These are phyloP conservation scores for Meriones unguiculatus DNA, from an alignment of 2,113 vertebrate species.

Conservation along the genomic window DNA sequence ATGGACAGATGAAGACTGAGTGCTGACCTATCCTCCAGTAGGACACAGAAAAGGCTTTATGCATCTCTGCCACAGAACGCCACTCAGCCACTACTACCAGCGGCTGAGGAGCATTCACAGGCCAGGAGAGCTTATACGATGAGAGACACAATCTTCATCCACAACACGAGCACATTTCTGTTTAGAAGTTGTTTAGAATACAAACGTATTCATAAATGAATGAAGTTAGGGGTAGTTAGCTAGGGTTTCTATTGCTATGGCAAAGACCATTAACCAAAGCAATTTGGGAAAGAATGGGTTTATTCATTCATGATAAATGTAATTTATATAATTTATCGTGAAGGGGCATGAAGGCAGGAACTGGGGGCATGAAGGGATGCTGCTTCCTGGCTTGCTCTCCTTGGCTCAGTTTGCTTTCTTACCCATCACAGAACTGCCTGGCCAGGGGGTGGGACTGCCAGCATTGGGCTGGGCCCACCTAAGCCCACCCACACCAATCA, in stretches of 20 bases:
- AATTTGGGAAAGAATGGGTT: not conserved
- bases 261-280: not conserved
- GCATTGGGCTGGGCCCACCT: not conserved
- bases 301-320: too few species aligned
- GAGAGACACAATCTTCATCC: conserved; percentile 5
- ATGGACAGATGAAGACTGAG: not conserved
- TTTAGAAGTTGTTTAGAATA: conserved; percentile 35
- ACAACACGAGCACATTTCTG: not conserved
- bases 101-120: not conserved
- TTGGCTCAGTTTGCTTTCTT: not conserved
- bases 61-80: not conserved
- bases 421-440: not conserved
- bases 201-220: not conserved
- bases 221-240: not conserved
- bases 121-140: not conserved
- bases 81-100: not conserved
- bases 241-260: not conserved
- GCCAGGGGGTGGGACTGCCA: not conserved
- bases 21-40: not conserved
- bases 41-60: not conserved
- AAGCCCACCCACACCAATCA: not conserved
- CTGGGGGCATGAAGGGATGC: too few species aligned
- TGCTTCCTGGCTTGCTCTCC: not conserved
- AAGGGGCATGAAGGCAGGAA: not conserved
- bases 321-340: too few species aligned